Conservation (phyloP, 2,113 vertebrate species). For the Syngnathoides biaculeatus region DNA sequence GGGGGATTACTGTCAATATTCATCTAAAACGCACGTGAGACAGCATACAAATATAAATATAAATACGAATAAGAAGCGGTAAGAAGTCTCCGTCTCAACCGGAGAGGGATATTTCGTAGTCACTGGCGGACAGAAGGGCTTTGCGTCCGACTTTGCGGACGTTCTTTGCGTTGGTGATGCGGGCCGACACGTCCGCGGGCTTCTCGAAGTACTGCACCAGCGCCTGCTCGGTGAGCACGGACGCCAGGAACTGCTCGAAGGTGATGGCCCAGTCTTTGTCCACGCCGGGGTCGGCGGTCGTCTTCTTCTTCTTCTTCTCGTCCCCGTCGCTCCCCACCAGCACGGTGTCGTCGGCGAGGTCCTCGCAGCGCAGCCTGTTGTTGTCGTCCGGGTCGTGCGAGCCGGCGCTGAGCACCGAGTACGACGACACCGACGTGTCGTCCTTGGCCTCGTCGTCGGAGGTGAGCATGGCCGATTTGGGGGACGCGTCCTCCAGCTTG, state of each 20-base stretch:
- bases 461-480: conserved; percentile 90
- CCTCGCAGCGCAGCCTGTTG: conserved; percentile 90
- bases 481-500: conserved; percentile 90
- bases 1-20: conserved; percentile 4
- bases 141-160: conserved; percentile 80
- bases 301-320: not conserved
- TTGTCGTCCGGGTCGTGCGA: conserved; percentile 87
- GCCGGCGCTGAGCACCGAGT: conserved; percentile 92
- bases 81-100: conserved; percentile 70
- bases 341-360: conserved; percentile 91
- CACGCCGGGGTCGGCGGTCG: conserved; percentile 54
- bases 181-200: conserved; percentile 82
- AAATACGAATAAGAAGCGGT: not conserved
- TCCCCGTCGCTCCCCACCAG: conserved; percentile 75
- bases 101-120: conserved; percentile 93
- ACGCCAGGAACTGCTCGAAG: conserved; percentile 95
- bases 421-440: conserved; percentile 95
- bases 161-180: conserved; percentile 91
- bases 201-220: conserved; percentile 95
- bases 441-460: conserved; percentile 95
- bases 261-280: conserved; percentile 97
- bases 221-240: conserved; percentile 89
- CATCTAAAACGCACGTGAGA: conserved; percentile 35
- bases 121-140: conserved; percentile 78
- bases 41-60: not conserved